These are phyloP conservation scores for Phalloptychus januarius DNA, from an alignment of 2,797 vertebrate species.

Conservation along the genomic window DNA sequence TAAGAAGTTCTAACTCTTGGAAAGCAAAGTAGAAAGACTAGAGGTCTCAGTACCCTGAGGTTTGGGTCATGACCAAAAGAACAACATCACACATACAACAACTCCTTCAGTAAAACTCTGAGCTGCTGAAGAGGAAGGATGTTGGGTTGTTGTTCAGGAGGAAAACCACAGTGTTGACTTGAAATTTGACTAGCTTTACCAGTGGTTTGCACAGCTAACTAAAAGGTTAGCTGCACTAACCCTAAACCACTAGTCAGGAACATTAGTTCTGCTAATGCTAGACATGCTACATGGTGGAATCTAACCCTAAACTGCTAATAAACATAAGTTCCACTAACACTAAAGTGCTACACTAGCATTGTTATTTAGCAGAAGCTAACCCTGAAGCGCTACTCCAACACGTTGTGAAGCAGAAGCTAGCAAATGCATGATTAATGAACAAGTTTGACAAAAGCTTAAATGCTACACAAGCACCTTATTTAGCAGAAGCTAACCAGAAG, in stretches of 20 bases:
- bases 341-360: too few relatives aligned
- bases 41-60: neutral
- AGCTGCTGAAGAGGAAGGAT: neutral
- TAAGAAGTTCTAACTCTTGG: neutral
- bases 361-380: too few relatives aligned
- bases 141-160: neutral
- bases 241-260: neutral
- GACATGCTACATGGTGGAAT: too few relatives aligned
- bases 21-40: neutral
- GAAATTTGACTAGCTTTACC: neutral
- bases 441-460: too few relatives aligned
- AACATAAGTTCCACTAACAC: too few relatives aligned
- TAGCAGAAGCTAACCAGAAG: too few relatives aligned
- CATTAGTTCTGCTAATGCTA: too few relatives aligned
- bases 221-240: neutral
- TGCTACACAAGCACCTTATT: too few relatives aligned
- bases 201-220: neutral
- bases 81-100: neutral
- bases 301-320: too few relatives aligned
- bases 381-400: too few relatives aligned
- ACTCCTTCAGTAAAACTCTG: neutral
- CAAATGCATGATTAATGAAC: too few relatives aligned
- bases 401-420: too few relatives aligned
- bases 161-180: neutral
- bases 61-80: neutral